Evolutionary conservation across 2,797 vertebrate species (phyloP).

Genomic region (Jordanella pulchra): DNA sequence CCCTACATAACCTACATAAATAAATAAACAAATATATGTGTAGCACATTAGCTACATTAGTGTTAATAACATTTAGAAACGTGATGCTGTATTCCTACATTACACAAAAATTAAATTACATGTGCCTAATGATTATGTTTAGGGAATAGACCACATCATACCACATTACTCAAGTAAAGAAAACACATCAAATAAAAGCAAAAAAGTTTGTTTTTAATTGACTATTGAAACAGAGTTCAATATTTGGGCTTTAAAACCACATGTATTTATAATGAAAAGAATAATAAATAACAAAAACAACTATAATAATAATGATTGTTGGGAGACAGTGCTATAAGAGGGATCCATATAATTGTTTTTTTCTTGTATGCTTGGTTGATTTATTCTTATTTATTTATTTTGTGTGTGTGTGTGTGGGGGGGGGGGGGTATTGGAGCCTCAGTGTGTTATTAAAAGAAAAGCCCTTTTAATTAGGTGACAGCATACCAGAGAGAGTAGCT

Average conservation of each 20-base stretch:
- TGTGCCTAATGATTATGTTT: not conserved
- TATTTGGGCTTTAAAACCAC: too few species aligned
- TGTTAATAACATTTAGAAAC: too few species aligned
- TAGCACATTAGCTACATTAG: not conserved
- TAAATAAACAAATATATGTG: not conserved
- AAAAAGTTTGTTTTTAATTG: too few species aligned
- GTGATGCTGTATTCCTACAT: too few species aligned
- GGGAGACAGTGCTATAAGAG: not conserved
- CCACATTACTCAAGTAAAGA: too few species aligned
- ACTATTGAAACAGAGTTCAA: too few species aligned
- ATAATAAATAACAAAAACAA: too few species aligned
- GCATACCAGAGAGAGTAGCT: slow-evolving; percentile 92
- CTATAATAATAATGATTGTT: not conserved
- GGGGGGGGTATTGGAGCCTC: slow-evolving; percentile 23
- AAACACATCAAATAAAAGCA: too few species aligned
- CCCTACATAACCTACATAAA: not conserved
- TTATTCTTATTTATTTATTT: not conserved
- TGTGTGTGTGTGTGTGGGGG: too few species aligned
- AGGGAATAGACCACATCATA: too few species aligned
- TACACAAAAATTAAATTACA: not conserved
- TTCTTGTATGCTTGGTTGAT: slow-evolving; percentile 33
- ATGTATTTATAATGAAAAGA: too few species aligned
- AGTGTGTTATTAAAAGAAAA: slow-evolving; percentile 40
- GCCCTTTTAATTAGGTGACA: slow-evolving; percentile 66
- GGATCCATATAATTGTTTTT: not conserved